A percentile compares a stretch with the other conserved stretches of the same genome.
Conservation (phyloP, 2,888 invertebrate species). For the Napeogenes inachia region DNA sequence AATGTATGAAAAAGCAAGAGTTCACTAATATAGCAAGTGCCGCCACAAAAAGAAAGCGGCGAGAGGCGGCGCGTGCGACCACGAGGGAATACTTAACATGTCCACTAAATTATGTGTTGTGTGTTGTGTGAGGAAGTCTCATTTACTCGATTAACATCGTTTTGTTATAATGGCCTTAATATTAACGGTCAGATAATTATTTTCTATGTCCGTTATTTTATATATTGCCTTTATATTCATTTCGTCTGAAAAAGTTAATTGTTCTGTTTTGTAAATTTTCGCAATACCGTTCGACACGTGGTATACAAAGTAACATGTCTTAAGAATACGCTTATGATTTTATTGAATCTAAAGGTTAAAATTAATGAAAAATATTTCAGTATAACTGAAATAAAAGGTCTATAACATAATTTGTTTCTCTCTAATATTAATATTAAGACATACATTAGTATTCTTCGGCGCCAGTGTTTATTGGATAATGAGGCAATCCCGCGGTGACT, state of each 20-base stretch:
- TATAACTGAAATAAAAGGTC: too few species aligned
- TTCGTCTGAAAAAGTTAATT: too few species aligned
- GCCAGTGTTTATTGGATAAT: conserved; percentile 66
- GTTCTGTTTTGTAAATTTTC: too few species aligned
- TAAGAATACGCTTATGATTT: too few species aligned
- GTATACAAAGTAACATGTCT: too few species aligned
- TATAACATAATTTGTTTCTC: too few species aligned
- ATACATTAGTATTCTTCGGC: conserved; percentile 30
- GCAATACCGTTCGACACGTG: too few species aligned
- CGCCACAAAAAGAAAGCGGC: conserved; percentile 44
- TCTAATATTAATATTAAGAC: background rate
- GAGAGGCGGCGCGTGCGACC: conserved; percentile 45
- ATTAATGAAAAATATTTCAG: too few species aligned
- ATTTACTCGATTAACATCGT: conserved; percentile 1
- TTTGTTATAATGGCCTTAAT: background rate
- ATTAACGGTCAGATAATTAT: background rate
- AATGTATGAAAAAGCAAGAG: conserved; percentile 27
- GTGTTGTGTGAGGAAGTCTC: too few species aligned
- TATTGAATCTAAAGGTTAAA: too few species aligned
- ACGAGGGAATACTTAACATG: conserved; percentile 59
- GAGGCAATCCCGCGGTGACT: conserved; percentile 57
- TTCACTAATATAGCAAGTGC: conserved; percentile 42
- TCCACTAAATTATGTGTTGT: conserved; percentile 36
- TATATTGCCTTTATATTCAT: too few species aligned
- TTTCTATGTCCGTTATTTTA: too few species aligned